A percentile compares a stretch with the other conserved stretches of the same genome.
phyloP scores from a whole-genome alignment of 23 tunicate species.

The Trididemnum nubilum region DNA sequence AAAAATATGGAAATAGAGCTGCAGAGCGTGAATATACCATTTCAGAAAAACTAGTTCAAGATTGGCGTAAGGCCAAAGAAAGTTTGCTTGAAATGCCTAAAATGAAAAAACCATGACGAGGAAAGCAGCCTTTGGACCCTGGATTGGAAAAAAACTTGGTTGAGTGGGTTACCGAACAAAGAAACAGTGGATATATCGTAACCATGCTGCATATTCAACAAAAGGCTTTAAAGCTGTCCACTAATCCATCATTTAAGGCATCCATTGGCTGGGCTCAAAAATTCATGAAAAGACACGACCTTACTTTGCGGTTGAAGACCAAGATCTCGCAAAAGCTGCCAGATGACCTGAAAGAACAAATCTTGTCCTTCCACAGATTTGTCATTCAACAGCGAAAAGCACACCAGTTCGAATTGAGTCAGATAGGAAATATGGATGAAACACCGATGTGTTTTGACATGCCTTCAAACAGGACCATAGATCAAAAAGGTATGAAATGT shows the following conservation, averaged over 20 bases:
- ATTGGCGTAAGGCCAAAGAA: constrained; percentile 22
- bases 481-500: constrained; percentile 2
- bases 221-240: constrained; percentile 4
- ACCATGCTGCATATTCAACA: constrained; percentile 1
- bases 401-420: neutral
- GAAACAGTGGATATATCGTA: constrained; percentile 12
- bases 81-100: neutral
- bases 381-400: constrained; percentile 22
- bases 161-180: constrained; percentile 8
- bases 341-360: constrained; percentile 15
- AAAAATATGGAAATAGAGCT: constrained; percentile 26
- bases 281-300: neutral
- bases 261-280: constrained; percentile 3
- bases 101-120: neutral
- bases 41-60: constrained; percentile 20
- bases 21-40: constrained; percentile 16
- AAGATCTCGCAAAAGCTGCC: constrained; percentile 30
- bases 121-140: neutral
- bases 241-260: constrained; percentile 15
- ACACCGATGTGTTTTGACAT: constrained; percentile 45
- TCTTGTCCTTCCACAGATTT: neutral
- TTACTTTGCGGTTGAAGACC: neutral
- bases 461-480: constrained; percentile 25
- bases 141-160: constrained; percentile 7
- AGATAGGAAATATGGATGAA: constrained; percentile 37